These are phyloP conservation scores for Anabas testudineus DNA, from an alignment of 2,797 vertebrate species.

Conservation along the genomic window DNA sequence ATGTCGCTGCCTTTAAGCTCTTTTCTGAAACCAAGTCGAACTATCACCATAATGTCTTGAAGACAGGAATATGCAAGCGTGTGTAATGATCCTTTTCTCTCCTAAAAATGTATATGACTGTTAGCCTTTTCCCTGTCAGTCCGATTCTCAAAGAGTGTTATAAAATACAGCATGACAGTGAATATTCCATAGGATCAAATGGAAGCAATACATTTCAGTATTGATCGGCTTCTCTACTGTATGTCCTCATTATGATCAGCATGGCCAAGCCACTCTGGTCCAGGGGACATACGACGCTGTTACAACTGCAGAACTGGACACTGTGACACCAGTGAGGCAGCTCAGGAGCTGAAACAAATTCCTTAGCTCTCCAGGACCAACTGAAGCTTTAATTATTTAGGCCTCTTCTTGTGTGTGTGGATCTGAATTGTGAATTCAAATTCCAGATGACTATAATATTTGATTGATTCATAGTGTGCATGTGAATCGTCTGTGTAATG, in stretches of 20 bases:
- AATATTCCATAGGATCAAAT: slow-evolving; percentile 60
- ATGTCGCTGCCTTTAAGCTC: slow-evolving; percentile 61
- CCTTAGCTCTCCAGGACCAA: slow-evolving; percentile 78
- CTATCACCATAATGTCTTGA: slow-evolving; percentile 64
- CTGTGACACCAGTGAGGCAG: slow-evolving; percentile 82
- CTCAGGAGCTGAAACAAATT: slow-evolving; percentile 66
- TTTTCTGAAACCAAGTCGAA: slow-evolving; percentile 57
- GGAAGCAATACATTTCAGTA: slow-evolving; percentile 78
- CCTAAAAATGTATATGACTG: slow-evolving; percentile 65
- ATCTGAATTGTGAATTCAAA: slow-evolving; percentile 55
- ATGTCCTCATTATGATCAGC: slow-evolving; percentile 53
- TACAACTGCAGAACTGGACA: slow-evolving; percentile 76
- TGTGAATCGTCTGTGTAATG: slow-evolving; percentile 49
- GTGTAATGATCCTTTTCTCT: slow-evolving; percentile 44
- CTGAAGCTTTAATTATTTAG: slow-evolving; percentile 76
- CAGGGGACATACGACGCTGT: slow-evolving; percentile 59
- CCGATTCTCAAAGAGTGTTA: slow-evolving; percentile 64
- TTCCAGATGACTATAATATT: slow-evolving; percentile 58
- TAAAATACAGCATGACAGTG: slow-evolving; percentile 43
- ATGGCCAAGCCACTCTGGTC: slow-evolving; percentile 66
- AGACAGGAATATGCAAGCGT: slow-evolving; percentile 76
- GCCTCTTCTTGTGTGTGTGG: slow-evolving; percentile 61
- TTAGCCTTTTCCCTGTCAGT: slow-evolving; percentile 65
- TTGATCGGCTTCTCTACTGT: slow-evolving; percentile 64
- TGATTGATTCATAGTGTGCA: slow-evolving; percentile 29